Conservation (phyloP, 2,888 invertebrate genomes). For the Brenthis ino region DNA sequence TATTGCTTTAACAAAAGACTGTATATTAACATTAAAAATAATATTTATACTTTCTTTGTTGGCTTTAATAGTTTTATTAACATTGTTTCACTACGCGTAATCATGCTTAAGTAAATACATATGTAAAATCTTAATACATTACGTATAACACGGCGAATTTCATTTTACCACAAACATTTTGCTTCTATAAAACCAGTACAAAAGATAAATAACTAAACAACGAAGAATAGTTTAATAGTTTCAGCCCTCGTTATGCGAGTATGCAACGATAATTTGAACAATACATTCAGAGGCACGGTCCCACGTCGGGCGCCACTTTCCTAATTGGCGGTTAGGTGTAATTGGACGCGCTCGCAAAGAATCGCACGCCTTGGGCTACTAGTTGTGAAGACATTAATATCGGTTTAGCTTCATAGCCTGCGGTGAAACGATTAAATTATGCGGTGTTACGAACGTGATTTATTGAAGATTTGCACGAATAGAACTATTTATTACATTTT, state of each 20-base stretch:
- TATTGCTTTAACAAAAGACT: neutral
- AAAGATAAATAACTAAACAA: constrained; percentile 2
- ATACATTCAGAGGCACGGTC: constrained; percentile 59
- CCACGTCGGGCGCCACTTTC: constrained; percentile 51
- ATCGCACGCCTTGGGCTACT: constrained; percentile 35
- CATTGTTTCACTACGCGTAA: too few relatives aligned
- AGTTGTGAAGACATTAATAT: constrained; percentile 37
- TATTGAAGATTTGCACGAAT: constrained; percentile 17
- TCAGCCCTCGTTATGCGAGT: constrained; percentile 9
- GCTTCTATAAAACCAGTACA: neutral
- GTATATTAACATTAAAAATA: neutral
- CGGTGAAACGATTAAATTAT: constrained; percentile 28
- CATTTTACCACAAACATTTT: neutral
- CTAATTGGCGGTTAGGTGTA: constrained; percentile 58
- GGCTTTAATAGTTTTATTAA: too few relatives aligned
- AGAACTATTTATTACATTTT: neutral
- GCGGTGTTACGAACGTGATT: constrained; percentile 26
- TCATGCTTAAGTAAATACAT: too few relatives aligned
- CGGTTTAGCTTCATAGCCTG: constrained; percentile 26
- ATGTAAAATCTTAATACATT: too few relatives aligned
- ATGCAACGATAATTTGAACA: constrained; percentile 49
- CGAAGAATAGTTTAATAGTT: constrained; percentile 4
- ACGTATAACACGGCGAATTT: too few relatives aligned
- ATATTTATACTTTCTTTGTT: constrained; percentile 1
- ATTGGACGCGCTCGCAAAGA: constrained; percentile 49